Evolutionary conservation across 35 echinoderm and acorn worm species (phyloP).

Genomic region (Hemicentrotus pulcherrimus): DNA sequence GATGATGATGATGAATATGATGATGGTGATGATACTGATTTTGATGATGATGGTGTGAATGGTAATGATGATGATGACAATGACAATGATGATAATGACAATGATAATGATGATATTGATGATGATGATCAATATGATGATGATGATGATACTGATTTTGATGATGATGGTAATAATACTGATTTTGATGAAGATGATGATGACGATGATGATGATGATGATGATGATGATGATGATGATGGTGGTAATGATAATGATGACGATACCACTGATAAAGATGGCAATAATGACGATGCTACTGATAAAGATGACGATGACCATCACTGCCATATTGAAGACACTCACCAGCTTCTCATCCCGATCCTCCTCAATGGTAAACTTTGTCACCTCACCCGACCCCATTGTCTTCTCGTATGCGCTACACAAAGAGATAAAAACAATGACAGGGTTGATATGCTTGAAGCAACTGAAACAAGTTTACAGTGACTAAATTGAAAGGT

Average conservation of each 20-base stretch:
- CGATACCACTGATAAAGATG: neutral
- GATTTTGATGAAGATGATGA: constrained; percentile 17
- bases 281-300: neutral
- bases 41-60: neutral
- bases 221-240: constrained; percentile 38
- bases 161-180: neutral
- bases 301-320: neutral
- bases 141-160: neutral
- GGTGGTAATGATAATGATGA: constrained; percentile 7
- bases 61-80: neutral
- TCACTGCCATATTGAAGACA: neutral
- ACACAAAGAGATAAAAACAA: neutral
- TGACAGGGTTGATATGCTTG: no score
- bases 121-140: neutral
- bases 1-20: neutral
- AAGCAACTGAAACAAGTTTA: no score
- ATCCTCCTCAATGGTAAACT: constrained; percentile 13
- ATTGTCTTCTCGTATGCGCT: constrained; percentile 7
- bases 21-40: neutral
- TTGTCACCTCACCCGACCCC: neutral
- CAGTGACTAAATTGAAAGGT: no score
- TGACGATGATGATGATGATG: constrained; percentile 50
- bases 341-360: constrained; percentile 30
- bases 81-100: constrained; percentile 14
- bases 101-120: constrained; percentile 24